A percentile compares a stretch with the other conserved stretches of the same genome.
Conservation (phyloP, 2,888 invertebrate genomes). For the Chironomus tentans region DNA sequence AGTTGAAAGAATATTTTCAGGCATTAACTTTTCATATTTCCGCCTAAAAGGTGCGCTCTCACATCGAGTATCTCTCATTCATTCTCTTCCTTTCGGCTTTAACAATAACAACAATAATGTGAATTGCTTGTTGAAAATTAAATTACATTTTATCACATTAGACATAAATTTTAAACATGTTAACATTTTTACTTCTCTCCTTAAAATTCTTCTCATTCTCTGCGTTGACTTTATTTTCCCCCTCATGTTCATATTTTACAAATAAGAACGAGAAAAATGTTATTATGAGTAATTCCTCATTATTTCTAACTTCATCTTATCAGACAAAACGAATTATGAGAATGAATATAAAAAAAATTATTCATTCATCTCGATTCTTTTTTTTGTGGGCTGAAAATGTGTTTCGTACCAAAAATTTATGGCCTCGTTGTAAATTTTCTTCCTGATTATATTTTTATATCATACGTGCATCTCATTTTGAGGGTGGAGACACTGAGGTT, state of each 20-base stretch:
- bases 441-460: too few species aligned
- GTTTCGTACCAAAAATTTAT: too few species aligned
- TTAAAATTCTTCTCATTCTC: not conserved
- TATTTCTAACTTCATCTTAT: not conserved
- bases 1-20: not conserved
- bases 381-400: too few species aligned
- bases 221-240: not conserved
- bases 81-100: not conserved
- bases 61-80: not conserved
- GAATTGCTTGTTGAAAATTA: not conserved
- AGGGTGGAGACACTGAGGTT: too few species aligned
- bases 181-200: not conserved
- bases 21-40: constrained; percentile 10
- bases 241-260: too few species aligned
- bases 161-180: constrained; percentile 10
- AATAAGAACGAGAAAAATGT: too few species aligned
- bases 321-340: not conserved
- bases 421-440: too few species aligned
- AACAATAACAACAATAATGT: not conserved
- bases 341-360: too few species aligned
- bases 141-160: constrained; percentile 8
- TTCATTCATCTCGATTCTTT: too few species aligned
- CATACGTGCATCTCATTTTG: too few species aligned
- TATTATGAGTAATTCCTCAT: too few species aligned
- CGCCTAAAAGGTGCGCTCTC: not conserved